These are phyloP conservation scores for Umimayanthus kanabou DNA, from an alignment of 92 coral and sea anemone genomes.

Conservation along the genomic window DNA sequence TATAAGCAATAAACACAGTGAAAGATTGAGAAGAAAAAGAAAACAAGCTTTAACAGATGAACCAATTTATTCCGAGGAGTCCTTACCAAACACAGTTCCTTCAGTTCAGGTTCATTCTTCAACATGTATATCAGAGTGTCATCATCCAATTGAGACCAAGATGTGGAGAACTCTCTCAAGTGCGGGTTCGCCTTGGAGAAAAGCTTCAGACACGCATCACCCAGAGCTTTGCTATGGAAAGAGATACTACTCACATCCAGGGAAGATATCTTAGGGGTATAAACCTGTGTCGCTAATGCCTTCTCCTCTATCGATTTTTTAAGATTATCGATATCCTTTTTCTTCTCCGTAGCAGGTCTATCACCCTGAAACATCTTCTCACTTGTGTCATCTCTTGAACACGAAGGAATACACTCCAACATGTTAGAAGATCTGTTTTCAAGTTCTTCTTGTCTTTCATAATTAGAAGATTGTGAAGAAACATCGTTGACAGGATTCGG, in stretches of 20 bases:
- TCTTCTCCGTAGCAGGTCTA: neutral
- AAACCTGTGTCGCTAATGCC: neutral
- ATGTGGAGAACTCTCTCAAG: conserved; percentile 59
- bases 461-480: neutral
- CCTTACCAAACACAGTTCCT: conserved; percentile 69
- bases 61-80: no score
- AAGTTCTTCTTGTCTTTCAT: neutral
- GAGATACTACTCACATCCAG: conserved; percentile 66
- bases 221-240: conserved; percentile 71
- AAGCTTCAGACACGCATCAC: conserved; percentile 69
- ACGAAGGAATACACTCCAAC: neutral
- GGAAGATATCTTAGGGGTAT: conserved; percentile 60
- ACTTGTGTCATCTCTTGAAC: neutral
- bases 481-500: neutral
- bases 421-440: neutral
- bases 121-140: conserved; percentile 59
- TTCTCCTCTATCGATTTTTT: neutral
- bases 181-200: conserved; percentile 53
- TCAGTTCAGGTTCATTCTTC: conserved; percentile 62
- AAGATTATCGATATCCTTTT: neutral
- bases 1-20: neutral
- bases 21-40: no score
- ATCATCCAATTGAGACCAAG: conserved; percentile 78
- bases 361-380: neutral
- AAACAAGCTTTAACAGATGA: no score